Evolutionary conservation across 2,888 invertebrate genomes (phyloP).

Genomic region (Griposia aprilina): DNA sequence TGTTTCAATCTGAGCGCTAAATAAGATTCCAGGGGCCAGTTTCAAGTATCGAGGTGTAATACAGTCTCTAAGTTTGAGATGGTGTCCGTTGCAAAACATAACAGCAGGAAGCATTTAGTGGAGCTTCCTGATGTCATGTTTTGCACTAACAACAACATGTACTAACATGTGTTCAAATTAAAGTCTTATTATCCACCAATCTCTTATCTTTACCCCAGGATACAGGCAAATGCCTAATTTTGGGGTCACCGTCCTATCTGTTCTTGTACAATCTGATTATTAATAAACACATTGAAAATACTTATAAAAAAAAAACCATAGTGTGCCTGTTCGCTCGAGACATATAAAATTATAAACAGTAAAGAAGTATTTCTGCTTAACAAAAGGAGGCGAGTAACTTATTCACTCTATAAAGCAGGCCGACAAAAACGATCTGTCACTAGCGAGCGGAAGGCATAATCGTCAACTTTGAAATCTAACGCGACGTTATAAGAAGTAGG

Average conservation of each 20-base stretch:
- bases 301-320: no score
- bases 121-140: no score
- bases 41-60: background rate
- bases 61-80: background rate
- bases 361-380: background rate
- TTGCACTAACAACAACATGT: no score
- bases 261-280: no score
- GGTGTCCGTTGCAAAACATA: background rate
- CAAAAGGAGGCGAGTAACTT: background rate
- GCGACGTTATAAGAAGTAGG: background rate
- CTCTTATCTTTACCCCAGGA: no score
- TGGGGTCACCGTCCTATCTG: no score
- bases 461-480: slow-evolving; percentile 37
- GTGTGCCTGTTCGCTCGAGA: background rate
- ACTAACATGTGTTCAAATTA: background rate
- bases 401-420: background rate
- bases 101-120: background rate
- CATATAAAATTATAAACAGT: background rate
- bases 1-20: slow-evolving; percentile 4
- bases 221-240: no score
- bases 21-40: background rate
- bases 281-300: no score
- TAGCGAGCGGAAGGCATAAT: slow-evolving; percentile 14
- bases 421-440: slow-evolving; percentile 2
- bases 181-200: background rate